A percentile compares a stretch with the other conserved stretches of the same genome.
Conservation (phyloP, 2,797 vertebrate genomes). For the Mareca penelope region DNA sequence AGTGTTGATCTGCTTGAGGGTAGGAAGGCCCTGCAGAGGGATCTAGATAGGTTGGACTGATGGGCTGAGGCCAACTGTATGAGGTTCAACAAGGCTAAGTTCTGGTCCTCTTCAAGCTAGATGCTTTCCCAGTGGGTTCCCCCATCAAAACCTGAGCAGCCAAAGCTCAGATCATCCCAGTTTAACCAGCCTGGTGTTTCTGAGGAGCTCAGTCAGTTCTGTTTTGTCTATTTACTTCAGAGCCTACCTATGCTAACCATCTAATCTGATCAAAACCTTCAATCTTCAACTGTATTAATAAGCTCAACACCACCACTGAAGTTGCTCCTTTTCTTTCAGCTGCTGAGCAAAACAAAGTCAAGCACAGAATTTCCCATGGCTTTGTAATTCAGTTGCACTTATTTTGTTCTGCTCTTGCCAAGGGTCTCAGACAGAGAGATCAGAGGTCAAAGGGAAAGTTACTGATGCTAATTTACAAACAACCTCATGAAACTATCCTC, state of each 20-base stretch:
- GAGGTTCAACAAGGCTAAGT: too few relatives aligned
- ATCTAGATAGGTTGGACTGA: too few relatives aligned
- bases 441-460: slow-evolving; percentile 9
- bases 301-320: not conserved
- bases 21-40: too few relatives aligned
- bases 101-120: not conserved
- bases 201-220: not conserved
- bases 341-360: not conserved
- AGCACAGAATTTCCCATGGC: not conserved
- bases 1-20: too few relatives aligned
- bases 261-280: not conserved
- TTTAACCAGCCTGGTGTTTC: not conserved
- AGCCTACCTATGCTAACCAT: accelerated
- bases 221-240: not conserved
- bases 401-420: not conserved
- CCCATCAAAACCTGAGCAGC: not conserved
- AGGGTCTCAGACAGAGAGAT: not conserved
- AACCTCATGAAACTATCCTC: slow-evolving; percentile 24
- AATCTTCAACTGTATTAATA: not conserved
- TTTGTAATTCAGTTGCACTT: not conserved
- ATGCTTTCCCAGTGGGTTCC: not conserved
- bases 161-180: not conserved
- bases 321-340: not conserved
- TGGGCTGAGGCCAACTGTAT: too few relatives aligned
- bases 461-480: slow-evolving; percentile 1